Percentiles rank a stretch among this genome's conserved stretches.
These are phyloP conservation scores for Kryphioiulus occultus DNA, from an alignment of 2,888 invertebrate genomes.

Conservation along the genomic window DNA sequence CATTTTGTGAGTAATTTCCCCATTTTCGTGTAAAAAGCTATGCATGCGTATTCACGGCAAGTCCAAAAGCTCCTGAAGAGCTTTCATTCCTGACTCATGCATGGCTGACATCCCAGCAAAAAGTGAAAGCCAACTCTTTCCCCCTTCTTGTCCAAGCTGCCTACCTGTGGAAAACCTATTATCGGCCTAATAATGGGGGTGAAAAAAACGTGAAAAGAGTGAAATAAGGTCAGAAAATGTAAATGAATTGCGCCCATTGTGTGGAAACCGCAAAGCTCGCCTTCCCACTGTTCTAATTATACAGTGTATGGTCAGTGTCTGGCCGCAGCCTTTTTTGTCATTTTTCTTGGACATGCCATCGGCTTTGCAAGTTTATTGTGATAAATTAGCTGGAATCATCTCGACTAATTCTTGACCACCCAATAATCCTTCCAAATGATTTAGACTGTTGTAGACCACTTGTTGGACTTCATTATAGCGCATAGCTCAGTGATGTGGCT, in stretches of 20 bases:
- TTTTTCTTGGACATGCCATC: conserved; percentile 12
- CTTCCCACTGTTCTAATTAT: conserved; percentile 39
- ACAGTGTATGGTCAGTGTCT: neutral
- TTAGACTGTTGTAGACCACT: neutral
- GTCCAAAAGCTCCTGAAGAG: neutral
- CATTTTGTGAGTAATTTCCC: conserved; percentile 4
- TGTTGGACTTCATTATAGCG: neutral
- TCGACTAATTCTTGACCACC: conserved; percentile 36
- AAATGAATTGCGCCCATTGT: conserved; percentile 33
- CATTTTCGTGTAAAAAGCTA: neutral
- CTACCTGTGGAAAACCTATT: conserved; percentile 33
- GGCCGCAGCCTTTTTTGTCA: neutral
- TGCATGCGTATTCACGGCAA: neutral
- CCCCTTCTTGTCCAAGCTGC: neutral
- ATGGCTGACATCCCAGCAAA: neutral
- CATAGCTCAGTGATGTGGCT: too few relatives aligned
- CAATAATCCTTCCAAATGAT: neutral
- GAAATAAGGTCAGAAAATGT: conserved; percentile 32
- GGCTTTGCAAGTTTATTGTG: neutral
- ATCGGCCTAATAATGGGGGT: conserved; percentile 27
- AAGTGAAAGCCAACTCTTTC: neutral
- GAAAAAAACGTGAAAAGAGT: conserved; percentile 19
- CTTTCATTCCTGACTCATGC: neutral
- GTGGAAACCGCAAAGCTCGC: conserved; percentile 13
- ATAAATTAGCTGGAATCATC: neutral